Conservation (phyloP, 2,113 vertebrate genomes). For the Spilogale gracilis region DNA sequence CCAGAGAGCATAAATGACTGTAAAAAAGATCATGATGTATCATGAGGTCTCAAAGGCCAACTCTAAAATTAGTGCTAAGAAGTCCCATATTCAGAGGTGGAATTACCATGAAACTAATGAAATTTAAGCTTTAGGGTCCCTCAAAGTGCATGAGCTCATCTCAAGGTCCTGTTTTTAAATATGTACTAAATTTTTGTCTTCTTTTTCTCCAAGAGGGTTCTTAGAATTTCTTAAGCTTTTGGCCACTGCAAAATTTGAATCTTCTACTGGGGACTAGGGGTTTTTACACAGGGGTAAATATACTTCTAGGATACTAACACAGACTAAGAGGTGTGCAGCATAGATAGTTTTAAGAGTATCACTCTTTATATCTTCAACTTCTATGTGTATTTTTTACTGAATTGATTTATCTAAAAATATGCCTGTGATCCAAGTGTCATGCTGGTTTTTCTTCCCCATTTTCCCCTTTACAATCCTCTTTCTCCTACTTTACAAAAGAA, state of each 20-base stretch:
- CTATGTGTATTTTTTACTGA: neutral
- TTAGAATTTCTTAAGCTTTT: neutral
- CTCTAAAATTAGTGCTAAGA: neutral
- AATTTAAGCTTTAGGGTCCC: neutral
- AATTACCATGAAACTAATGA: neutral
- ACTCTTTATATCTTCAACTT: neutral
- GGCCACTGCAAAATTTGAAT: neutral
- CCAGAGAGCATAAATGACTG: neutral
- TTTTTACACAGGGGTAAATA: neutral
- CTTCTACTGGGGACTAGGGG: neutral
- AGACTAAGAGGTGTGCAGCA: neutral
- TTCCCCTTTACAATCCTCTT: neutral
- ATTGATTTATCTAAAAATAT: slow-evolving; percentile 19
- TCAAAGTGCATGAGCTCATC: neutral
- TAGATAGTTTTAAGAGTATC: neutral
- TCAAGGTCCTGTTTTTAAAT: neutral
- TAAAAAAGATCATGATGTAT: neutral
- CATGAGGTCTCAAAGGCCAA: neutral
- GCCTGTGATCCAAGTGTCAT: neutral
- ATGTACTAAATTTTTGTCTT: neutral
- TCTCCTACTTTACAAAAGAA: slow-evolving; percentile 4
- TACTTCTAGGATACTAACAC: neutral
- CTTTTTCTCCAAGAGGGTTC: neutral
- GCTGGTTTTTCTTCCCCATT: neutral
- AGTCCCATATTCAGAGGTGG: neutral